Conservation (phyloP, 1,140 invertebrate genomes). For the Orchesella cincta region DNA sequence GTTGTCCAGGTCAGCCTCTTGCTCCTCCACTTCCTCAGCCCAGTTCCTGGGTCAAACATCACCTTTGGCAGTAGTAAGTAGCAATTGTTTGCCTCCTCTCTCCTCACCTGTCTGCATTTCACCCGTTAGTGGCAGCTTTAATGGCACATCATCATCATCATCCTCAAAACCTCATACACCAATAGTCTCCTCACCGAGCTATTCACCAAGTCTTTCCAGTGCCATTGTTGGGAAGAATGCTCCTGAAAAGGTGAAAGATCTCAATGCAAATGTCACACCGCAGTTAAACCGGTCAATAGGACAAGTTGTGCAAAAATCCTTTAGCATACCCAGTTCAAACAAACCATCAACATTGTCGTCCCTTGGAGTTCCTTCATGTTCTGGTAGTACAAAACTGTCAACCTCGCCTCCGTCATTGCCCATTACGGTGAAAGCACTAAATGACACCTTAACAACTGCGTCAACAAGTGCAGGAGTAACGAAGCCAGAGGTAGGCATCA, state of each 20-base stretch:
- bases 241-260: conserved; percentile 8
- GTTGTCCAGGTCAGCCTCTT: conserved; percentile 36
- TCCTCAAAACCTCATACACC: not conserved
- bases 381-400: conserved; percentile 51
- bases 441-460: no score
- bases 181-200: not conserved
- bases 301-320: not conserved
- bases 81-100: not conserved
- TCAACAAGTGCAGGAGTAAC: no score
- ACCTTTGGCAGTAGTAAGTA: conserved; percentile 11
- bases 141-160: not conserved
- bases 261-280: conserved; percentile 19
- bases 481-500: no score
- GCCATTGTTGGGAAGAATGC: conserved; percentile 23
- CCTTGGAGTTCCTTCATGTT: no score
- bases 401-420: conserved; percentile 40
- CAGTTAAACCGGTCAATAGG: not conserved
- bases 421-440: conserved; percentile 3
- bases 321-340: not conserved
- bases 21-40: conserved; percentile 42
- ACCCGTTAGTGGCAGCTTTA: conserved; percentile 1
- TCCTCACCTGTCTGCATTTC: conserved; percentile 14
- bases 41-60: conserved; percentile 35
- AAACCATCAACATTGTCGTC: conserved; percentile 15
- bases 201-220: not conserved